A percentile compares a stretch with the other conserved stretches of the same genome.
Evolutionary conservation across 2,113 vertebrate species (phyloP).

Genomic region (Python bivittatus): DNA sequence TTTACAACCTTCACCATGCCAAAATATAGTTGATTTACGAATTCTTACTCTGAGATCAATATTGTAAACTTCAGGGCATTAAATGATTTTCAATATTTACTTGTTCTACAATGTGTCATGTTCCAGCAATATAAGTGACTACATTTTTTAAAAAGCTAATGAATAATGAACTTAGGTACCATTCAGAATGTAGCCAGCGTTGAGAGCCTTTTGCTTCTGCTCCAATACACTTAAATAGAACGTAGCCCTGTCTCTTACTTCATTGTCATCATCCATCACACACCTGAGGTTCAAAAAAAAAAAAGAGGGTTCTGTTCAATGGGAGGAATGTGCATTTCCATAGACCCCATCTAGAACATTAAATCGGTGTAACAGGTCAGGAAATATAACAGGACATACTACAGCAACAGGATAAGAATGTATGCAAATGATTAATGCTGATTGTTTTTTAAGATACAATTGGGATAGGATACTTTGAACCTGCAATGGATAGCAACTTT

Average conservation of each 20-base stretch:
- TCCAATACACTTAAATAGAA: slow-evolving; percentile 81
- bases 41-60: not conserved
- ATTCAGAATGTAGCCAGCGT: slow-evolving; percentile 81
- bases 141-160: not conserved
- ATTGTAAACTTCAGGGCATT: not conserved
- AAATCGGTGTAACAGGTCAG: slow-evolving; percentile 4
- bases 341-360: not conserved
- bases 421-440: not conserved
- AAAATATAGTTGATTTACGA: not conserved
- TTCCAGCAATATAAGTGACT: not conserved
- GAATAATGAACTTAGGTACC: slow-evolving; percentile 57
- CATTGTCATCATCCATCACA: slow-evolving; percentile 84
- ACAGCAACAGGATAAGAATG: not conserved
- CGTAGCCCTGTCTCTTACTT: slow-evolving; percentile 82
- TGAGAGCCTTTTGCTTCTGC: slow-evolving; percentile 81
- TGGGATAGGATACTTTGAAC: not conserved
- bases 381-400: not conserved
- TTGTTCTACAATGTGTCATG: not conserved
- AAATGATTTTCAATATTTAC: not conserved
- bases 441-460: not conserved
- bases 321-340: not conserved
- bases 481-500: not conserved
- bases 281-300: slow-evolving; percentile 67
- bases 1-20: not conserved
- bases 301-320: slow-evolving; percentile 23